Percentiles rank a stretch among this genome's conserved stretches.
Evolutionary conservation across 2,113 vertebrate genomes (phyloP).

Genomic region (Orientallactaga bullata): DNA sequence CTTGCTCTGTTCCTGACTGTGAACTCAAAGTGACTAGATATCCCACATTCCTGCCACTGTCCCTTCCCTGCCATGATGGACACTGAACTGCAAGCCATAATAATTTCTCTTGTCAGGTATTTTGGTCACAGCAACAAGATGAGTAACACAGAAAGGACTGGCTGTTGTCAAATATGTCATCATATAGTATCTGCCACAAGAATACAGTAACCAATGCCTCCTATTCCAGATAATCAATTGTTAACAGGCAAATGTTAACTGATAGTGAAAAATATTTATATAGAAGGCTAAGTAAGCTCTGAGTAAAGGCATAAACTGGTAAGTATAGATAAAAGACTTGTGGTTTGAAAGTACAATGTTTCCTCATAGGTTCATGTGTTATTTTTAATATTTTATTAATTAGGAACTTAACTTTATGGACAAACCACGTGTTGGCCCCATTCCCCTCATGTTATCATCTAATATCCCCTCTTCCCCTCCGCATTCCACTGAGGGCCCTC

Average conservation of each 20-base stretch:
- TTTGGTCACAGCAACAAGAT: not conserved
- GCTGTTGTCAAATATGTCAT: not conserved
- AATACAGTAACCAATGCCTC: slow-evolving; percentile 17
- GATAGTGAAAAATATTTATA: not conserved
- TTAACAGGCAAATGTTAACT: slow-evolving; percentile 12
- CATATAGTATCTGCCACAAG: not conserved
- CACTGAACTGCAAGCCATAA: not conserved
- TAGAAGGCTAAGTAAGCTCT: slow-evolving; percentile 7
- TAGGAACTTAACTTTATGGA: too few relatives aligned
- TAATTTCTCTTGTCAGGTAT: not conserved
- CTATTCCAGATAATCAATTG: slow-evolving; percentile 56
- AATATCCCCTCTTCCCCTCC: too few relatives aligned
- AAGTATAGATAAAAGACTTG: not conserved
- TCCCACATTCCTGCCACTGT: not conserved
- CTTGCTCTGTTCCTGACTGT: not conserved
- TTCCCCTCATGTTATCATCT: too few relatives aligned
- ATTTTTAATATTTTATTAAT: too few relatives aligned
- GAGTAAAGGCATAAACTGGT: slow-evolving; percentile 9
- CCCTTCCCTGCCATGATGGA: not conserved
- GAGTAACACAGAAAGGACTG: not conserved
- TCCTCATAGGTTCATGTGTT: too few relatives aligned
- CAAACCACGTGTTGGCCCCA: too few relatives aligned
- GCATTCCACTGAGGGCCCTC: too few relatives aligned
- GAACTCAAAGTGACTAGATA: not conserved
- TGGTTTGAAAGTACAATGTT: too few relatives aligned